Base-by-base conservation (phyloP, 2,113 vertebrate genomes). In the Ictalurus furcatus region DNA sequence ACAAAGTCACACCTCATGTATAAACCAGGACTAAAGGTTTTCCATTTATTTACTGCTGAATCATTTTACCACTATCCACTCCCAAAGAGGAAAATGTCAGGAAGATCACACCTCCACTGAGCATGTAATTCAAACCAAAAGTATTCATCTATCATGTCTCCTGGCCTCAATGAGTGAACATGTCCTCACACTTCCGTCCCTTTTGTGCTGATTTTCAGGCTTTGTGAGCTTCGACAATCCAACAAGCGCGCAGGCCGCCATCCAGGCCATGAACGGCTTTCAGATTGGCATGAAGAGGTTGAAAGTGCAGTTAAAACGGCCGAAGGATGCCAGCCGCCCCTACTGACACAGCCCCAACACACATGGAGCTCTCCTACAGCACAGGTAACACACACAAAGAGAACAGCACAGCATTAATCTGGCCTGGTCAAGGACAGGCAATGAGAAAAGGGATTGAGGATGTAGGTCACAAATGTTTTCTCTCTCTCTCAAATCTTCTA, bases 211-310 rank as follows among this genome's bases (percentile, higher is more conserved):
- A 11, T 71, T 80, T 48, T 0, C 95, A 99, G 98, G 98, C 88
- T 99, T 99, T 91, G 98, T 99, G 95, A 99, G 98, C 95, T 99
- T 99, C 90, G 98, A 99, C 96, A 99, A 99, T 96, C 98, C 98
- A 0, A 97, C 97, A 91, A 99, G 98, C 85, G 98, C 98, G 59
- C 98, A 99, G 94, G 97, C 97, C 73, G 98, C 97, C 90, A 98
- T 98, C 93, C 98, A 99, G 94, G 97, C 98, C 95, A 99, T 99
- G 98, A 99, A 99, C 14, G 98, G 98, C 93, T 99, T 99, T 95
- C 98, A 99, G 95, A 97, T 99, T 30, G 98, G 98, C 84, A 99
- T 98, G 97, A 99, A 99, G 93, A 96, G 98, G 92, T 97, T 99
- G 95, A 99, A 99, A 95, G 98, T 99, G 12, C 98, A 99, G 94